Evolutionary conservation across 2,888 invertebrate species (phyloP), one percentile per base, ranked within the genome.

Genomic region (Drosophila prostipennis): DNA sequence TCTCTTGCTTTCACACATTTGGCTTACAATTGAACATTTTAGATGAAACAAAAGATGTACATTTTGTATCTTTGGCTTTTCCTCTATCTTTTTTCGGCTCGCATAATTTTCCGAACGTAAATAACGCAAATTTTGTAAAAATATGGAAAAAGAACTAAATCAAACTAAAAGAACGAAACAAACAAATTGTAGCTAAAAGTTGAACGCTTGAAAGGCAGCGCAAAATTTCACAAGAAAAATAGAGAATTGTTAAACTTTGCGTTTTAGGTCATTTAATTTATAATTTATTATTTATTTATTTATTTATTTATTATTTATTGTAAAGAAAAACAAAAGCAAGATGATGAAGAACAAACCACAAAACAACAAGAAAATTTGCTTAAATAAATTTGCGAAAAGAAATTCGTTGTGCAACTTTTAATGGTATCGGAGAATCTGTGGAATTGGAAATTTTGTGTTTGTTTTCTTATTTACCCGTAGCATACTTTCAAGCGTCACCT

Each of bases 271-370:
- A 76, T 78, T 76, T 79, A 84, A 59, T 89, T 74, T 85, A 81
- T 88, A 83, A 88, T 81, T 79, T 82, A 78, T 79, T 81, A 78
- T 82, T 85, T 87, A 82, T 85, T 87, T 85, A 81, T 89, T 81
- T 78, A 69, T 82, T 82, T 77, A 81, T 89, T 80, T 80, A 80
- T 85, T 87, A 81, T 77, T 79, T 83, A 89, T 87, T 85, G 85
- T 82, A 87, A 80, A 84, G 72, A 60, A 59, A 72, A 61, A 60
- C 64, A 80, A 77, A 75, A 61, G 67, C 64, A 80, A 77, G 71
- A 71, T 64, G 61, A 69, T 65, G 69, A 80, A 54, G 69, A 68
- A 74, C 46, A 72, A 58, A 76, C 43, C 42, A 52, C 39, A 71
- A 49, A 70, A 54, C 72, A 71, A 61, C 74, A 74, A 37, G 68